Base-by-base conservation (phyloP, 2,888 invertebrate species). In the Drosophila flavopinicola region DNA sequence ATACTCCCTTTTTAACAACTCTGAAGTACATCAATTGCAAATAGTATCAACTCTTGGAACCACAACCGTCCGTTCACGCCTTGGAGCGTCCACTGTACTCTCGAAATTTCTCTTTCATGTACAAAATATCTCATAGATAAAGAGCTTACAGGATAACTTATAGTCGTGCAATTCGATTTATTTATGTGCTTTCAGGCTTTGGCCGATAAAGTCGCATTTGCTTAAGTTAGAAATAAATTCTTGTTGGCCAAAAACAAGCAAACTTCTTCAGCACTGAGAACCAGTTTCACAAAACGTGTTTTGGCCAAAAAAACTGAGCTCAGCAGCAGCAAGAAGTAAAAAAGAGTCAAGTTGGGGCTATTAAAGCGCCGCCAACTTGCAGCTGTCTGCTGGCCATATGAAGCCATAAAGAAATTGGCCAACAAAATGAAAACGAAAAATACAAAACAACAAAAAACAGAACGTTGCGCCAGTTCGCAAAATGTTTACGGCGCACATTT, bases 151-250 rank as follows among this genome's bases (percentile, higher is more conserved):
- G 70, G 63, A 67, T 73, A 70, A 49, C 52, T 51, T 32, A 10
- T 15, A 56, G 74, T 67, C 70, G 52, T 9, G 53, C 56, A 66
- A 17, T 47, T 44, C 20, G 49, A 48, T 17, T 33, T 49, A 41
- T 44, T 72, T 61, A 44, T 35, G 61, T 47, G 45, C 37, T 35
- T 48, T 37, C 45, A 45, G 47, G 13, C 32, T 44, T 69, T 64
- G 53, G 53, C 65, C 79, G 83, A 79, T 85, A 74, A 85, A 75
- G 86, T 78, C 86, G 72, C 80, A 56, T 83, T 85, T 85, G 86
- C 76, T 78, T 86, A 76, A 60, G 68, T 85, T 86, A 84, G 86
- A 86, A 85, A 85, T 78, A 83, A 85, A 84, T 85, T 85, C 86
- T 84, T 72, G 65, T 68, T 71, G 71, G 65, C 59, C 53, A 44